These are phyloP conservation scores for Percopsis omiscomaycus DNA, from an alignment of 2,797 vertebrate genomes.

Conservation along the genomic window DNA sequence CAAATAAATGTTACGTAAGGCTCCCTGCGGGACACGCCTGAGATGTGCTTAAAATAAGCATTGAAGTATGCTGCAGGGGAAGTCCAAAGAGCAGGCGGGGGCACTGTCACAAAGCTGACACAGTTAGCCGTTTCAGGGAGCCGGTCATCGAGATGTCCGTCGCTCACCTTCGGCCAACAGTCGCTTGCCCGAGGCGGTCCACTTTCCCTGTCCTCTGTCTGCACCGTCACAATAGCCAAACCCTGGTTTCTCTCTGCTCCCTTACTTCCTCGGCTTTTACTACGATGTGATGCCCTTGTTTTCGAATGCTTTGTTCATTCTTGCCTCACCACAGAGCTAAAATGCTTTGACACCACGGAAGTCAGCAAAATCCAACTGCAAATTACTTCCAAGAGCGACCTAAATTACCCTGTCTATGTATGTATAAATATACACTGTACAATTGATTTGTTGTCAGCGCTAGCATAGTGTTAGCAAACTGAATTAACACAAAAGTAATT, in stretches of 20 bases:
- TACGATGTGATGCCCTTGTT: constrained; percentile 1
- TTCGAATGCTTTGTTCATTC: constrained; percentile 2
- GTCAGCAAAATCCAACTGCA: constrained; percentile 7
- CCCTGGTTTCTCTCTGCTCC: not conserved
- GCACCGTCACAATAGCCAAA: too few relatives aligned
- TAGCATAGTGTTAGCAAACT: constrained; percentile 7
- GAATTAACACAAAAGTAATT: not conserved
- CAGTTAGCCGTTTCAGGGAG: constrained; percentile 26
- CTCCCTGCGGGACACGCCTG: constrained; percentile 7
- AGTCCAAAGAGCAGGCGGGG: constrained; percentile 21
- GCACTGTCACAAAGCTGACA: constrained; percentile 37
- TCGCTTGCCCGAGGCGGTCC: not conserved
- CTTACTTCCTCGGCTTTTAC: not conserved
- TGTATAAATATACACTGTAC: not conserved
- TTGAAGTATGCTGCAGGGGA: constrained; percentile 26
- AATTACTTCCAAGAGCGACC: constrained; percentile 19
- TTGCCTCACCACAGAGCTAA: constrained; percentile 15
- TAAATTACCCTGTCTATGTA: constrained; percentile 14
- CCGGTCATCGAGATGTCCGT: constrained; percentile 25
- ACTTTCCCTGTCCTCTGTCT: not conserved
- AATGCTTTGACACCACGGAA: constrained; percentile 19
- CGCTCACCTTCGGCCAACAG: not conserved
- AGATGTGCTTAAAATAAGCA: constrained; percentile 44
- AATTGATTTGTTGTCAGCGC: too few relatives aligned
- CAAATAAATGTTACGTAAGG: constrained; percentile 53